Base-by-base conservation (phyloP, 2,113 vertebrate genomes). In the Hiodon tergisus region DNA sequence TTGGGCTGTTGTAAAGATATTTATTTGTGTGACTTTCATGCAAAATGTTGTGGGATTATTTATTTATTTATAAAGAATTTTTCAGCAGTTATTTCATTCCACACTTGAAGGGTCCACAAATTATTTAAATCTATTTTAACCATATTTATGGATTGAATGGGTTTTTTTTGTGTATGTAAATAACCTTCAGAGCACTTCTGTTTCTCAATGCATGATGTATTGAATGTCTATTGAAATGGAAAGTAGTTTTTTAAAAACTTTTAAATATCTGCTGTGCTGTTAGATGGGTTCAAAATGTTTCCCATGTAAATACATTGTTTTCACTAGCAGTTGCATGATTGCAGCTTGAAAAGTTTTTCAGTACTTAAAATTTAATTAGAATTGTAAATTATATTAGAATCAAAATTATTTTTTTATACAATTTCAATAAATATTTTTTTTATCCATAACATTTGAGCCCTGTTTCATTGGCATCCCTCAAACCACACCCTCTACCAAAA, bases 1-100 rank as follows among this genome's bases (percentile, higher is more conserved):
- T n/a, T 16, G 83, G 78, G 84, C 82, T 79, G 66, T 88, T 86
- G 90, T 86, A 79, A 88, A 87, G 77, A 82, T 83, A 83, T 89
- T 90, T 91, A 89, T 89, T 89, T 79, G 81, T 84, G 80, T 81
- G 70, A 50, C 8, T 53, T 71, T 80, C 78, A 79, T 80, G 65
- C 67, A 57, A 79, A 89, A 82, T 86, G 74, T 72, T 76, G 83
- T 79, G 84, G 86, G 83, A 80, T 89, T 94, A 94, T 94, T 95
- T 97, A 97, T 97, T 95, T 96, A 96, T 97, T 96, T 97, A 95
- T 94, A 89, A 90, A 85, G 85, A 60, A 48, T 7, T 63, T 75
- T 79, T 63, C 16, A 78, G 83, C 89, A 90, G 81, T 82, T 82
- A 80, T 85, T 86, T 91, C 93, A 93, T 92, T 93, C 91, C 93